Conservation (phyloP, 1,140 invertebrate species). For the Diachasmimorpha longicaudata region DNA sequence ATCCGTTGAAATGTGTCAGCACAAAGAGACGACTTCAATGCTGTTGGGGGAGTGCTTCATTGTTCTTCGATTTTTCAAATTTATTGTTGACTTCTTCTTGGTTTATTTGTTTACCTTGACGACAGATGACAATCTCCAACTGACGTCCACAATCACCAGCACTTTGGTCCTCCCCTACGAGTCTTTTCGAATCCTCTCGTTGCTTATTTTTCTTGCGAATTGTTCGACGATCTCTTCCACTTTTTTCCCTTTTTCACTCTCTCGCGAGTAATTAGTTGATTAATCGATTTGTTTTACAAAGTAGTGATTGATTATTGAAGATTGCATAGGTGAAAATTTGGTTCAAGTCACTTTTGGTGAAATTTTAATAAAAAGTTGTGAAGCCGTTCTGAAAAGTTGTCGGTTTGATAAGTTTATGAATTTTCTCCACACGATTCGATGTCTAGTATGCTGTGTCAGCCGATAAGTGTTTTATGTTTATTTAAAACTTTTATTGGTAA, state of each 20-base stretch:
- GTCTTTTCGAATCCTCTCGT: background rate
- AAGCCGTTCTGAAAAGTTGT: background rate
- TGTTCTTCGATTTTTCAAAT: background rate
- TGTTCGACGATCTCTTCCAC: background rate
- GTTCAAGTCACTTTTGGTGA: background rate
- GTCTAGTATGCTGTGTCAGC: no score
- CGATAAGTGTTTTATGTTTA: no score
- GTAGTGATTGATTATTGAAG: background rate
- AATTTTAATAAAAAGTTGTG: background rate
- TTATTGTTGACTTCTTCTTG: background rate
- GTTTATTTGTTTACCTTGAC: background rate
- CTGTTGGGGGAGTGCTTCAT: background rate
- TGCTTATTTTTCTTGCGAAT: background rate
- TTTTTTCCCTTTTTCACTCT: background rate
- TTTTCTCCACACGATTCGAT: no score
- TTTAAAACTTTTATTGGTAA: no score
- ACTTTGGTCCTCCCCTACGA: background rate
- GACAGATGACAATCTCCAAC: constrained; percentile 19
- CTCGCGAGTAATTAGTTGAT: no score
- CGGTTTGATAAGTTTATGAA: background rate
- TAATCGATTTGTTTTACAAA: no score
- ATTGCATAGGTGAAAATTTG: background rate
- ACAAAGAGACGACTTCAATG: background rate
- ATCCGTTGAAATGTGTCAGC: background rate
- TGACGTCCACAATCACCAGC: constrained; percentile 11